Evolutionary conservation across 2,888 invertebrate genomes (phyloP).

Genomic region (Pimpla rufipes): DNA sequence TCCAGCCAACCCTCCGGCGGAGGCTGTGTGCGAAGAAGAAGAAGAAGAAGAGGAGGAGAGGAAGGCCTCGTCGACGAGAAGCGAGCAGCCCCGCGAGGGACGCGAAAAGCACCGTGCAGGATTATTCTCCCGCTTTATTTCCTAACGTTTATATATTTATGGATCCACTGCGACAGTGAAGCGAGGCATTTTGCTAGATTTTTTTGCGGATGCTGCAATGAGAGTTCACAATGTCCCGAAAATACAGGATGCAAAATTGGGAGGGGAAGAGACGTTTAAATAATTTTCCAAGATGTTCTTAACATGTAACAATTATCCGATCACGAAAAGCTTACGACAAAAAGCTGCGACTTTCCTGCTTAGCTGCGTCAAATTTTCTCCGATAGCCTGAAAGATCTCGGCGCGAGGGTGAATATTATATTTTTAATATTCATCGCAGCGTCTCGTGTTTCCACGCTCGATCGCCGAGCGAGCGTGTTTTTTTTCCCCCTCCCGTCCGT

Average conservation of each 20-base stretch:
- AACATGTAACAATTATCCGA: too few species aligned
- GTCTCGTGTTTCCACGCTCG: not conserved
- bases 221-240: too few species aligned
- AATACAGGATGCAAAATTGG: too few species aligned
- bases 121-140: conserved; percentile 62
- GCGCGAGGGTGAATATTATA: conserved; percentile 18
- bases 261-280: too few species aligned
- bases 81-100: not conserved
- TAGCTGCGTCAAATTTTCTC: conserved; percentile 38
- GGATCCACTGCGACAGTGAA: too few species aligned
- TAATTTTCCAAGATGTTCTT: too few species aligned
- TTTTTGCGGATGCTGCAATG: too few species aligned
- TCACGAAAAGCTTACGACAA: too few species aligned
- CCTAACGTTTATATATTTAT: not conserved
- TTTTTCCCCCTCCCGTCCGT: not conserved
- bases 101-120: conserved; percentile 14
- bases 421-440: conserved; percentile 26
- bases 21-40: not conserved
- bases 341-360: too few species aligned
- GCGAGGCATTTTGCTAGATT: too few species aligned
- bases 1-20: conserved; percentile 11
- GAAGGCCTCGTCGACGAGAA: not conserved
- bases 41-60: not conserved
- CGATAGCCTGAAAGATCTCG: conserved; percentile 16
- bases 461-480: not conserved